Percentiles rank a stretch among this genome's conserved stretches.
Evolutionary conservation across 1,140 invertebrate species (phyloP).

Genomic region (Hyles euphorbiae): DNA sequence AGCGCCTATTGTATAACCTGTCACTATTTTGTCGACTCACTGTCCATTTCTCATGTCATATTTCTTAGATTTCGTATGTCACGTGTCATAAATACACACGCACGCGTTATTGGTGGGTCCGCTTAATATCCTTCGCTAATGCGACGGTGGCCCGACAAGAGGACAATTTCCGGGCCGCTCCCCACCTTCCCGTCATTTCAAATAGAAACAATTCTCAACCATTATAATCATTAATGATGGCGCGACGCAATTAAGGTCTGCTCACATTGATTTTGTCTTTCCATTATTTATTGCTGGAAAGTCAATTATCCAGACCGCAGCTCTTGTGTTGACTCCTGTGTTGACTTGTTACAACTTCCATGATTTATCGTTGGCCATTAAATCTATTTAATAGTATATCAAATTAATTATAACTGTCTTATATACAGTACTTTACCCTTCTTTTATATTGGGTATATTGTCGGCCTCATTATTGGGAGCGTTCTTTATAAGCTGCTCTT

Average conservation of each 20-base stretch:
- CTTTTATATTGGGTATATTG: too few species aligned
- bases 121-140: conserved; percentile 66
- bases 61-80: conserved; percentile 26
- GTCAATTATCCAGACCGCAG: conserved; percentile 18
- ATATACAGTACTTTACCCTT: too few species aligned
- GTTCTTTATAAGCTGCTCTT: conserved; percentile 14
- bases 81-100: conserved; percentile 51
- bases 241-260: conserved; percentile 25
- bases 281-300: conserved; percentile 31
- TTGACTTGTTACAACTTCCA: conserved; percentile 5
- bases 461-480: background rate
- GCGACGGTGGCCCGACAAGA: conserved; percentile 57
- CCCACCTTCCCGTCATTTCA: conserved; percentile 61
- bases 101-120: conserved; percentile 38
- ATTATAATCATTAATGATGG: conserved; percentile 64
- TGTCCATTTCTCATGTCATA: conserved; percentile 17
- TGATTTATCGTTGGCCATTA: conserved; percentile 15
- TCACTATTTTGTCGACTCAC: conserved; percentile 32
- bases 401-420: too few species aligned
- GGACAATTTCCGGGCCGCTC: conserved; percentile 67
- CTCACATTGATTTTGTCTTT: conserved; percentile 41
- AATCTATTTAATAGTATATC: too few species aligned
- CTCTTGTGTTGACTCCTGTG: too few species aligned
- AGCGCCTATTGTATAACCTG: conserved; percentile 14
- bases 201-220: conserved; percentile 65